phyloP scores from a whole-genome alignment of 2,888 invertebrate genomes.

The Noctuana brunneofusca region DNA sequence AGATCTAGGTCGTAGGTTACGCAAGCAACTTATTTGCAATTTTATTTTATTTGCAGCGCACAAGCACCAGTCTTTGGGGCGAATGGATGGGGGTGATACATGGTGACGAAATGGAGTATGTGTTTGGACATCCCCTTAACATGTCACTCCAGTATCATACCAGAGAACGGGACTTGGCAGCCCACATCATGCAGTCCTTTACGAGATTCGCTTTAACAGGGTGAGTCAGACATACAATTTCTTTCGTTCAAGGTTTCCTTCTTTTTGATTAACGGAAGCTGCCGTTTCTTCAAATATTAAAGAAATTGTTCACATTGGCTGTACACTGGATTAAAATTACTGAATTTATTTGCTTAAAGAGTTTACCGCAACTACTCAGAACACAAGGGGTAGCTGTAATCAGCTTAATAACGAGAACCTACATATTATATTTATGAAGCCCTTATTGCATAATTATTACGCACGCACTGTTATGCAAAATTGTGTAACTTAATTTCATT shows the following conservation, averaged over 20 bases:
- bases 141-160: conserved; percentile 93
- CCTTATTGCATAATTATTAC: not conserved
- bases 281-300: conserved; percentile 31
- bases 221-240: conserved; percentile 82
- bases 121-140: conserved; percentile 97
- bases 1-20: conserved; percentile 32
- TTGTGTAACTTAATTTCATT: not conserved
- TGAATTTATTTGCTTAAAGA: conserved; percentile 19
- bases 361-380: conserved; percentile 26
- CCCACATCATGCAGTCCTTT: conserved; percentile 96
- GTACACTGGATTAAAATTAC: conserved; percentile 17
- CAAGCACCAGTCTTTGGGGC: conserved; percentile 97
- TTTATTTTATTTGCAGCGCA: conserved; percentile 85
- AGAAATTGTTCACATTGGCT: conserved; percentile 22
- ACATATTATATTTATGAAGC: conserved; percentile 2
- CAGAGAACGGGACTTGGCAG: conserved; percentile 92
- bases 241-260: conserved; percentile 2
- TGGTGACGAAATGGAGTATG: conserved; percentile 98
- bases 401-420: conserved; percentile 10
- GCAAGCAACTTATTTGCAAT: conserved; percentile 33
- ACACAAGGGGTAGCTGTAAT: conserved; percentile 9
- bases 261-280: conserved; percentile 27
- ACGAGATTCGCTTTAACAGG: conserved; percentile 96
- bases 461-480: not conserved
- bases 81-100: conserved; percentile 99